Evolutionary conservation across 2,797 vertebrate species (phyloP).

Genomic region (Trematomus bernacchii): DNA sequence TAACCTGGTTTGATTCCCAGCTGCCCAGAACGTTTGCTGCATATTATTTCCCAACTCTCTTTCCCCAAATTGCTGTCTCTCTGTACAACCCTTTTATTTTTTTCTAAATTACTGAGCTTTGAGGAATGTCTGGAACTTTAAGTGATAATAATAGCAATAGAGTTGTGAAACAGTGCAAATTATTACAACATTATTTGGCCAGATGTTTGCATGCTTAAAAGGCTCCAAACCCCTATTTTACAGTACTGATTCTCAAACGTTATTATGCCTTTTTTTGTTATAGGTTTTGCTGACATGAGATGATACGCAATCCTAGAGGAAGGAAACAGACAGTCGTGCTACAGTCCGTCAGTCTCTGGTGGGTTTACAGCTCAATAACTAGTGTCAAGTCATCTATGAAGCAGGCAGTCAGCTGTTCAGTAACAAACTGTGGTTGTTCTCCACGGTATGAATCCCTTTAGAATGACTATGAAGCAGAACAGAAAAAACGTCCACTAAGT

Average conservation of each 20-base stretch:
- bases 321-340: slow-evolving; percentile 2
- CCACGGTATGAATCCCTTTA: slow-evolving; percentile 39
- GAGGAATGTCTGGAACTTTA: neutral
- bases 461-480: slow-evolving; percentile 27
- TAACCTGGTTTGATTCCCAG: no score
- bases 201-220: neutral
- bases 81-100: no score
- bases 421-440: slow-evolving; percentile 8
- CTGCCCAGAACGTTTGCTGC: no score
- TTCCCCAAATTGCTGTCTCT: no score
- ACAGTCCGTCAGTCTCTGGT: slow-evolving; percentile 8
- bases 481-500: slow-evolving; percentile 10
- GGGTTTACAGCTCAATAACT: slow-evolving; percentile 34
- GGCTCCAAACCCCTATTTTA: neutral
- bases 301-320: slow-evolving; percentile 19
- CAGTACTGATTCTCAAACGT: neutral
- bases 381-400: slow-evolving; percentile 21
- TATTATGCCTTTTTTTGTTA: slow-evolving; percentile 38
- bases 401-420: slow-evolving; percentile 9
- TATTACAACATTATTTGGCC: neutral
- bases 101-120: neutral
- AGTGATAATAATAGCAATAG: neutral
- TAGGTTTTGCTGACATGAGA: slow-evolving; percentile 49
- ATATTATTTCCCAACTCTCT: no score
- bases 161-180: neutral